These are phyloP conservation scores for Nemoura dubitans DNA, from an alignment of 2,888 invertebrate species.

Conservation along the genomic window DNA sequence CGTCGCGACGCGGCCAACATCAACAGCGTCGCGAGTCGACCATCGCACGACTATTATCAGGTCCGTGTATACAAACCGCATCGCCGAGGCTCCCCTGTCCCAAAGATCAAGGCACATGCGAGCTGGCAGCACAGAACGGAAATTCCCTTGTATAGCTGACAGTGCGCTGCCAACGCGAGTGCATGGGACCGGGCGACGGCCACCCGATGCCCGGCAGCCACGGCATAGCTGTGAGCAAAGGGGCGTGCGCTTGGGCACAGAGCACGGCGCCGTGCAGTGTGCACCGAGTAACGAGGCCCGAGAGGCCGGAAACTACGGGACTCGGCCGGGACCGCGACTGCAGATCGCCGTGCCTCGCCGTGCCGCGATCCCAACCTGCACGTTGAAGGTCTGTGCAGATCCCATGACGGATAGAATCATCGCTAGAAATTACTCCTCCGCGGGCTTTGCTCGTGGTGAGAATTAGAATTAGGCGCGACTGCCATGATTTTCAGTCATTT, in stretches of 20 bases:
- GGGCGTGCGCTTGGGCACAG: no score
- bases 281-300: no score
- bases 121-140: neutral
- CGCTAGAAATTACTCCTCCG: conserved; percentile 32
- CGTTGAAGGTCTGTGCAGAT: conserved; percentile 31
- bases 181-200: no score
- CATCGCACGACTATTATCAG: conserved; percentile 2
- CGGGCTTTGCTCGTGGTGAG: conserved; percentile 22
- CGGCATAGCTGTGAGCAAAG: no score
- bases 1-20: neutral
- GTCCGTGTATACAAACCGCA: neutral
- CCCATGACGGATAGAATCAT: conserved; percentile 35
- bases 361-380: no score
- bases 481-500: neutral
- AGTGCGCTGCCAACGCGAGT: no score
- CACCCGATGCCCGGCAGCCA: no score
- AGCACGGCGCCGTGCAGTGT: no score
- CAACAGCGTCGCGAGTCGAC: neutral
- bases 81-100: neutral
- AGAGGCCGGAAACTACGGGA: neutral
- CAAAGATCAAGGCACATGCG: neutral
- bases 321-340: neutral
- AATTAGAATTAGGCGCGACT: conserved; percentile 30
- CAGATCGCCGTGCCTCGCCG: neutral
- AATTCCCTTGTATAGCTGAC: conserved; percentile 21